Base-by-base conservation (phyloP, 1,140 invertebrate species). In the Chionoecetes opilio region DNA sequence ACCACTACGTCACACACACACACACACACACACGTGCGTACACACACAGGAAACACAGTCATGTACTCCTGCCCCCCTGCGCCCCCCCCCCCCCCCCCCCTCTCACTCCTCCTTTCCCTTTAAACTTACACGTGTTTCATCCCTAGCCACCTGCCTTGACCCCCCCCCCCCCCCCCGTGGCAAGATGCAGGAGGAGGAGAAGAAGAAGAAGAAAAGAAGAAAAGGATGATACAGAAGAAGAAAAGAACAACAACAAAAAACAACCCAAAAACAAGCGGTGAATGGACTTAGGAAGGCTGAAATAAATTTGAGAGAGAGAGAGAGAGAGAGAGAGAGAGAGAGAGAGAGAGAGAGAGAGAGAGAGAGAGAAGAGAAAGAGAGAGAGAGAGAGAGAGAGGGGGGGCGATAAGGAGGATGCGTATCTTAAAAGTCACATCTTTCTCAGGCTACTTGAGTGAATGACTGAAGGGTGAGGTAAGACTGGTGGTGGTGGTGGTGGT, bases 301-400 rank as follows among this genome's bases (percentile, higher is more conserved):
- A 17, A 75, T 21, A 75, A 26, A 21, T 6, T 26, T n/a, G n/a
- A 8, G n/a, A 75, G 53, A 75, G 53, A 75, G 53, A 75, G 53
- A 75, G 53, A 75, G 53, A 75, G 53, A 75, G 53, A 75, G 53
- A 75, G 53, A 75, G 53, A 75, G 53, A 75, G 53, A 75, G 53
- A 75, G 53, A 75, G 53, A 75, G 53, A 75, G 53, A 75, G 53
- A 75, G 53, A 75, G 53, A 75, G 53, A 75, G 53, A 75, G 53
- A 75, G 53, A 75, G 53, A 75, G 46, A 17, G 11, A 6, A 41
- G 46, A 53, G 46, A 53, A 17, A 53, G 46, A 53, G 46, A 53
- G 46, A 53, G 46, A 53, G 46, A 53, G 46, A 53, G 46, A 53
- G 46, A 53, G 46, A 53, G 46, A 53, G 46, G 21, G 46, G 21